Evolutionary conservation across 2,888 invertebrate genomes (phyloP).

Genomic region (Nomada goodeniana): DNA sequence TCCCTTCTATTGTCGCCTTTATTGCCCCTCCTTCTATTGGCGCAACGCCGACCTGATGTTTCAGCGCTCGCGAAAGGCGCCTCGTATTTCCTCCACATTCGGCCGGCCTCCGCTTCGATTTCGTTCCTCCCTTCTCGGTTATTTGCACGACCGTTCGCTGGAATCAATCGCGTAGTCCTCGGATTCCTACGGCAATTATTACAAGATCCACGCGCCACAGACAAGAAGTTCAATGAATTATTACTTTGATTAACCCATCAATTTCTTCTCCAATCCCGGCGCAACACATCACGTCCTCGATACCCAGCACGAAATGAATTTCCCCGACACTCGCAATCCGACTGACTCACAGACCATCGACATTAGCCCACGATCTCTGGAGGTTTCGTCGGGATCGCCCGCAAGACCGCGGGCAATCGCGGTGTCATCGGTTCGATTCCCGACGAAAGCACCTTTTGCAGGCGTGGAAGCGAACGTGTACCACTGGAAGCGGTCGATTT

Average conservation of each 20-base stretch:
- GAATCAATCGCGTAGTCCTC: not conserved
- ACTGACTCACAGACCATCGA: constrained; percentile 24
- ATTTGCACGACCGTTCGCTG: not conserved
- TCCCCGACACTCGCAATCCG: not conserved
- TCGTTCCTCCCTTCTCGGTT: not conserved
- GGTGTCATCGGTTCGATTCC: constrained; percentile 33
- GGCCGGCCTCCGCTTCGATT: not conserved
- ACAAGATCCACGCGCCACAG: no score
- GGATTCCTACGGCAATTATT: not conserved
- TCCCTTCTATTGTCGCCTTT: constrained; percentile 54
- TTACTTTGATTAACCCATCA: no score
- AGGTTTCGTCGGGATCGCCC: not conserved
- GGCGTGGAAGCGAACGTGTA: not conserved
- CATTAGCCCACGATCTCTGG: not conserved
- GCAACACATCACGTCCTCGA: not conserved
- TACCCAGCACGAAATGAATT: not conserved
- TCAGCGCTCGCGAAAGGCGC: constrained; percentile 40
- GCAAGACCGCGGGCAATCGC: constrained; percentile 6
- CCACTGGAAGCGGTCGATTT: constrained; percentile 15
- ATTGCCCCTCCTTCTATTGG: constrained; percentile 43
- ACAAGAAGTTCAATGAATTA: no score
- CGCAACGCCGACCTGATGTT: constrained; percentile 50
- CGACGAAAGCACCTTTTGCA: not conserved
- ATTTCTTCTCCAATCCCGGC: no score
- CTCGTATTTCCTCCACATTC: constrained; percentile 33